Percentiles rank a stretch among this genome's conserved stretches.
These are phyloP conservation scores for Balanococcus diminutus DNA, from an alignment of 2,888 invertebrate species.

Conservation along the genomic window DNA sequence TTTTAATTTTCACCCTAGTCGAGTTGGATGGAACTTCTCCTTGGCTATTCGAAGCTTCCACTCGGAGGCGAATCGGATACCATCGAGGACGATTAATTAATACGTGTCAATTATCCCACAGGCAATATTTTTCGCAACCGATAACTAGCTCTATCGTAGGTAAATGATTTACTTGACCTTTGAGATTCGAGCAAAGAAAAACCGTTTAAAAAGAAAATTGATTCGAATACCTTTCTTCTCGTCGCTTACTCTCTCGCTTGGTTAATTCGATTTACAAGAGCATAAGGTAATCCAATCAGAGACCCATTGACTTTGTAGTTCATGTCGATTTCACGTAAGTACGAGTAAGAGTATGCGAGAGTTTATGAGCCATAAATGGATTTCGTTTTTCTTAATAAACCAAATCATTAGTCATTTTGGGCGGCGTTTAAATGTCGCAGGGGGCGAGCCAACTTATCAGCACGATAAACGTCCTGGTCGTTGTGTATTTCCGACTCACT, in stretches of 20 bases:
- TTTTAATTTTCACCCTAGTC: background rate
- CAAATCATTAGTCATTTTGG: conserved; percentile 13
- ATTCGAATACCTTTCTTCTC: background rate
- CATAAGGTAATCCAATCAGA: background rate
- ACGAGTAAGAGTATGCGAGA: background rate
- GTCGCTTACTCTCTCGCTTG: background rate
- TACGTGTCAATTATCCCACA: background rate
- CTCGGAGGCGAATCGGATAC: background rate
- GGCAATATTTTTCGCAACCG: background rate
- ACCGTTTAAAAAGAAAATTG: background rate
- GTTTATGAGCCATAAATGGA: background rate
- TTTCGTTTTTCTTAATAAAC: conserved; percentile 17
- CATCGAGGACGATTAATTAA: background rate
- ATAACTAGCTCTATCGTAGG: background rate
- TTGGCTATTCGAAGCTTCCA: background rate
- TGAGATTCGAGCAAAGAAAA: background rate
- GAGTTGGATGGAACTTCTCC: background rate
- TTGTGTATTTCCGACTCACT: background rate
- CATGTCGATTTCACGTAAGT: background rate
- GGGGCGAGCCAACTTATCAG: background rate
- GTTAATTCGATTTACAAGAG: background rate
- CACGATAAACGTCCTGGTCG: conserved; percentile 11
- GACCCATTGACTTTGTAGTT: background rate
- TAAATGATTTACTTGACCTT: background rate
- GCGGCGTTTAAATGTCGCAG: background rate